A percentile compares a stretch with the other conserved stretches of the same genome.
phyloP scores from a whole-genome alignment of 2,797 vertebrate species.

The Poecilia picta region DNA sequence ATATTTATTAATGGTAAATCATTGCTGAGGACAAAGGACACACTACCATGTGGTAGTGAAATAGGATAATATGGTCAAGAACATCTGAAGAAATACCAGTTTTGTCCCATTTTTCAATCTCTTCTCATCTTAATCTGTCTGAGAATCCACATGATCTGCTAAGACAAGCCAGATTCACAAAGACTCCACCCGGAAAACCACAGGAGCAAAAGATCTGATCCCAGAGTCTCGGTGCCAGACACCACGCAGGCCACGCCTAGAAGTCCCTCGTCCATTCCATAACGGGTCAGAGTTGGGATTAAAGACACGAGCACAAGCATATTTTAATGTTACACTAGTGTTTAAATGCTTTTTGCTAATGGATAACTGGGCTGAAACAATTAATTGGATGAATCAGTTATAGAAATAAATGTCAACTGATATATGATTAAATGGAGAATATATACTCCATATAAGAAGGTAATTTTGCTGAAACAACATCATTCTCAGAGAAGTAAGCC shows the following conservation, averaged over 20 bases:
- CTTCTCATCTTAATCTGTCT: not conserved
- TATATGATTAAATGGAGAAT: no score
- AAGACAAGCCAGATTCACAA: not conserved
- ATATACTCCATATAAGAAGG: no score
- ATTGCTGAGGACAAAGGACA: not conserved
- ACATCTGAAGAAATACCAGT: not conserved
- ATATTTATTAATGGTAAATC: not conserved
- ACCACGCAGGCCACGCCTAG: not conserved
- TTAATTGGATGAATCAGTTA: no score
- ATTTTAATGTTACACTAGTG: not conserved
- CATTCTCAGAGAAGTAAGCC: no score
- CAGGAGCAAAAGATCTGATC: conserved; percentile 4
- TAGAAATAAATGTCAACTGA: no score
- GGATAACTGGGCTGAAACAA: no score
- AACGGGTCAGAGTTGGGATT: not conserved
- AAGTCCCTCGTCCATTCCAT: not conserved
- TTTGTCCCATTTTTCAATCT: not conserved
- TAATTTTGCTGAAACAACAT: no score
- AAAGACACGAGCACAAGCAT: not conserved
- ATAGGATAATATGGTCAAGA: not conserved
- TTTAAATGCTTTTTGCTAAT: not conserved
- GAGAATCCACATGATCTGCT: not conserved
- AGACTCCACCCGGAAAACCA: conserved; percentile 2
- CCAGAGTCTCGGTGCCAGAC: conserved; percentile 5
- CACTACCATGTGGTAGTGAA: no score